These are phyloP conservation scores for Hypomecis atomaria DNA, from an alignment of 2,888 invertebrate species.

Conservation along the genomic window DNA sequence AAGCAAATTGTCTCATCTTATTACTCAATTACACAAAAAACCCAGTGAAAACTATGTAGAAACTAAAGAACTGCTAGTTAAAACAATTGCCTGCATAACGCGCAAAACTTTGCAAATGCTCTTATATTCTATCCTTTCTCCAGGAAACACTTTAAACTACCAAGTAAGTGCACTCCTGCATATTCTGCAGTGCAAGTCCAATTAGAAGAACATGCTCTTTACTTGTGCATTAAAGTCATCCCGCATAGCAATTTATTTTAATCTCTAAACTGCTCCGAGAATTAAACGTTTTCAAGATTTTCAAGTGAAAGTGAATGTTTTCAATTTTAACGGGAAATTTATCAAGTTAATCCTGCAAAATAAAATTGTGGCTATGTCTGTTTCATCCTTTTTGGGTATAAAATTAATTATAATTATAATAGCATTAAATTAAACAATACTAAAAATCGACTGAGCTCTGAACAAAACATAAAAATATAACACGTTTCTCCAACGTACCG, in stretches of 20 bases:
- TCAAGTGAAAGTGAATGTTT: slow-evolving; percentile 2
- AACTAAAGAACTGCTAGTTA: not conserved
- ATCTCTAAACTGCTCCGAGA: slow-evolving; percentile 22
- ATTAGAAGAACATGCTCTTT: slow-evolving; percentile 39
- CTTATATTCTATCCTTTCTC: slow-evolving; percentile 1
- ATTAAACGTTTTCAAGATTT: slow-evolving; percentile 8
- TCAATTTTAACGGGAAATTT: not conserved
- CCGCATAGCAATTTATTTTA: slow-evolving; percentile 39
- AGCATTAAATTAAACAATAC: too few relatives aligned
- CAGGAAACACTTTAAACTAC: slow-evolving; percentile 11
- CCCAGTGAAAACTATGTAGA: not conserved
- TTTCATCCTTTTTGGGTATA: too few relatives aligned
- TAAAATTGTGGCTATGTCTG: not conserved
- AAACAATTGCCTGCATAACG: slow-evolving; percentile 8
- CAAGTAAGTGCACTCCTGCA: slow-evolving; percentile 17
- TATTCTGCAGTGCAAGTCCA: slow-evolving; percentile 28
- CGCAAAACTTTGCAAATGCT: not conserved
- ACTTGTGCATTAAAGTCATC: slow-evolving; percentile 38
- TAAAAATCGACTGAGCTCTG: too few relatives aligned
- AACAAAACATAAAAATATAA: too few relatives aligned
- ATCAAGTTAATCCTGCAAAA: too few relatives aligned
- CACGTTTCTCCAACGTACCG: too few relatives aligned
- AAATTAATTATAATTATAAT: too few relatives aligned
- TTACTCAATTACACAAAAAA: not conserved
- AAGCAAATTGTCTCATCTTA: not conserved